phyloP scores from a whole-genome alignment of 2,113 vertebrate species.

The Microtus ochrogaster region DNA sequence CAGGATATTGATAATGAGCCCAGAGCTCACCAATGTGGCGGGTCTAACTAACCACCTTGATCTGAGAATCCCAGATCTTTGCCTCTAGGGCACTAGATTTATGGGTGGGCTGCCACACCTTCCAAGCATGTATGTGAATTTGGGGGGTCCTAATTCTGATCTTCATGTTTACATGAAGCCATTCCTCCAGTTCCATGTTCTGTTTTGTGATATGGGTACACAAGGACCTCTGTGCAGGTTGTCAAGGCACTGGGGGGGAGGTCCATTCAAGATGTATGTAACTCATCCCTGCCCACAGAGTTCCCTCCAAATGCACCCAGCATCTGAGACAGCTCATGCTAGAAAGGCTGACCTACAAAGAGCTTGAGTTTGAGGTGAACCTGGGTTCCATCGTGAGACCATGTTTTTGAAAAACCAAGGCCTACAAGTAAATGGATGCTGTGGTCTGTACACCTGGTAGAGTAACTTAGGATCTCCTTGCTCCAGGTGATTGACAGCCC shows the following conservation, averaged over 20 bases:
- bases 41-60: neutral
- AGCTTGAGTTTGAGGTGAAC: neutral
- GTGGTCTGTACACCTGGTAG: neutral
- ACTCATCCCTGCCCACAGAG: neutral
- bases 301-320: neutral
- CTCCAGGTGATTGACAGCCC: neutral
- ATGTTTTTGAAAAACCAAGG: neutral
- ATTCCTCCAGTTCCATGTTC: neutral
- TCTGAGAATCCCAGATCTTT: neutral
- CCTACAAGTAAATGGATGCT: neutral
- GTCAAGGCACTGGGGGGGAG: neutral
- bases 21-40: neutral
- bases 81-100: neutral
- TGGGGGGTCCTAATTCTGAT: neutral
- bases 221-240: neutral
- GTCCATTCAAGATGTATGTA: neutral
- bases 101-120: no score
- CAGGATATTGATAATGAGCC: neutral
- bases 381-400: neutral
- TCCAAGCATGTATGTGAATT: neutral
- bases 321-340: neutral
- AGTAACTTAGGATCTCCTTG: neutral
- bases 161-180: neutral
- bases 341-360: neutral
- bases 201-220: fast-evolving